phyloP scores from a whole-genome alignment of 1,140 invertebrate species.

The Drosophila grimshawi region DNA sequence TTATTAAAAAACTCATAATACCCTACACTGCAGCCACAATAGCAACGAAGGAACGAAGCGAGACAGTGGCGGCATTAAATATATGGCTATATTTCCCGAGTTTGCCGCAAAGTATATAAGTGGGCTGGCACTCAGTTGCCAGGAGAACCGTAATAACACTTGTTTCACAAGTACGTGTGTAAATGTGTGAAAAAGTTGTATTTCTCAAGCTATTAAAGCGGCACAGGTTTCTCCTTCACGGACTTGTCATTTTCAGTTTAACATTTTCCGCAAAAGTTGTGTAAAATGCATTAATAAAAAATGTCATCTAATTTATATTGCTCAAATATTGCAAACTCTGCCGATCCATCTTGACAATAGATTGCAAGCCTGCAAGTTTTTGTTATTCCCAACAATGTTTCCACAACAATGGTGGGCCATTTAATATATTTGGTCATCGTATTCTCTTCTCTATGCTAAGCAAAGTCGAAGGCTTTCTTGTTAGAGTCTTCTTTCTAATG shows the following conservation, averaged over 20 bases:
- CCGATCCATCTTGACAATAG: no score
- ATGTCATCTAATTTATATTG: neutral
- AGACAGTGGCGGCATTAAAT: conserved; percentile 10
- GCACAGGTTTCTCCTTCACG: neutral
- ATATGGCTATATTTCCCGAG: conserved; percentile 1
- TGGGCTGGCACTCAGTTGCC: neutral
- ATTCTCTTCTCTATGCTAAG: neutral
- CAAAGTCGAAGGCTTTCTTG: neutral
- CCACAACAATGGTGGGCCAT: no score
- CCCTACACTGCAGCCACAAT: conserved; percentile 43
- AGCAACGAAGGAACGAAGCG: neutral
- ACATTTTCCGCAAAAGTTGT: neutral
- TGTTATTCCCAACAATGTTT: neutral
- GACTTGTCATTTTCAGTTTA: neutral
- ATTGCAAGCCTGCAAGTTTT: neutral
- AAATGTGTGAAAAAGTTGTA: neutral
- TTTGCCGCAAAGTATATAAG: neutral
- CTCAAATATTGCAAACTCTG: neutral
- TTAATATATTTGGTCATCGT: no score
- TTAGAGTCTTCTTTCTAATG: conserved; percentile 9
- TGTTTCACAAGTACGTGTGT: neutral
- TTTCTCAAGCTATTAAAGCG: neutral
- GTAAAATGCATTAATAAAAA: neutral
- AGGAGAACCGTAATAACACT: neutral
- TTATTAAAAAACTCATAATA: conserved; percentile 73